Evolutionary conservation across 1,140 invertebrate species (phyloP).

Genomic region (Euglossa dilemma): DNA sequence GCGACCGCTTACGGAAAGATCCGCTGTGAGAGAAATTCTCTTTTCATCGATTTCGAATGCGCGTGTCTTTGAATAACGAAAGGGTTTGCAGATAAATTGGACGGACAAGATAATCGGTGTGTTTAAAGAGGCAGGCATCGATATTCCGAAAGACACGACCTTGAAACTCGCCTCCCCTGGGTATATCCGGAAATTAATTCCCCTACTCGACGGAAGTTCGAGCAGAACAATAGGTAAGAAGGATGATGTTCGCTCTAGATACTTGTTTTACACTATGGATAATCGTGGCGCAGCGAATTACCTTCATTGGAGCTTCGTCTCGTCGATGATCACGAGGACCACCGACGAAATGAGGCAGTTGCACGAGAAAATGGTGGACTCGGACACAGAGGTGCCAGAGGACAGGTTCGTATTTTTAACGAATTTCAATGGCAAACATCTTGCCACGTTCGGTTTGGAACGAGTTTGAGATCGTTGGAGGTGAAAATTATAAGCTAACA

Average conservation of each 20-base stretch:
- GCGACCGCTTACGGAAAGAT: neutral
- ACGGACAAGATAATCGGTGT: neutral
- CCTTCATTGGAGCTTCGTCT: constrained; percentile 7
- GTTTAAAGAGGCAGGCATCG: neutral
- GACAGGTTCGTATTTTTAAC: neutral
- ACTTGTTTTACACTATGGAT: neutral
- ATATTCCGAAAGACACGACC: neutral
- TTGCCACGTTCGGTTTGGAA: neutral
- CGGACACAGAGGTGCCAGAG: neutral
- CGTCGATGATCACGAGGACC: neutral
- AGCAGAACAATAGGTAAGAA: neutral
- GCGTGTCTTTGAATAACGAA: neutral
- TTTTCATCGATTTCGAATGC: neutral
- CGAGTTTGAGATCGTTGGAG: neutral
- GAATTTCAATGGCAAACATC: neutral
- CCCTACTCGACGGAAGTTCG: neutral
- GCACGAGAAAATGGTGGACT: neutral
- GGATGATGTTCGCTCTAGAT: neutral
- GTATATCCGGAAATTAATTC: neutral
- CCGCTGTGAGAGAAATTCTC: neutral
- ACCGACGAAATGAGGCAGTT: constrained; percentile 12
- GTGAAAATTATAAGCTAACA: neutral
- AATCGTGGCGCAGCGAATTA: neutral
- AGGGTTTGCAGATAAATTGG: neutral
- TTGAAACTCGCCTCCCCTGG: neutral